A percentile compares a stretch with the other conserved stretches of the same genome.
Conservation (phyloP, 1,140 invertebrate genomes). For the Platyscapa corneri region DNA sequence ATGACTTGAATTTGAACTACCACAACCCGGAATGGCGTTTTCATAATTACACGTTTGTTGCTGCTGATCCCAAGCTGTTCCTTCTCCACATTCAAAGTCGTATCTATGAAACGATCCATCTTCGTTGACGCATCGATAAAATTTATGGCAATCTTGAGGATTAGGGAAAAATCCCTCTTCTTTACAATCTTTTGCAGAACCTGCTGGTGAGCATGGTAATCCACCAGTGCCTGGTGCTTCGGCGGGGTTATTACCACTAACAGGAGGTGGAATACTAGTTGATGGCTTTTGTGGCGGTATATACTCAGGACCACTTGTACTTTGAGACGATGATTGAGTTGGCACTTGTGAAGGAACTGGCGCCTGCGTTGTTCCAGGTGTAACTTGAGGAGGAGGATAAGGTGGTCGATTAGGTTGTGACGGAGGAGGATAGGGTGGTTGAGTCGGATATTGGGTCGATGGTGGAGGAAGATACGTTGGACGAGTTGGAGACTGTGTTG, state of each 20-base stretch:
- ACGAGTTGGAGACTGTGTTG: background rate
- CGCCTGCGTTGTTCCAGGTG: background rate
- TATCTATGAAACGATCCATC: conserved; percentile 67
- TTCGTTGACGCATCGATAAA: conserved; percentile 75
- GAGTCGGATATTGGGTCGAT: conserved; percentile 2
- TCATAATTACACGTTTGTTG: conserved; percentile 68
- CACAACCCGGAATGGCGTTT: conserved; percentile 65
- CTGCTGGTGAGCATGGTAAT: conserved; percentile 67
- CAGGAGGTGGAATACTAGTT: background rate
- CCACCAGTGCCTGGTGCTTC: conserved; percentile 43
- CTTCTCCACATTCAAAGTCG: conserved; percentile 65
- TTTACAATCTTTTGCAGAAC: conserved; percentile 79
- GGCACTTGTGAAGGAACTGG: conserved; percentile 53
- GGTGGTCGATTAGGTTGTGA: background rate
- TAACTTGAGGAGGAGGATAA: conserved; percentile 53
- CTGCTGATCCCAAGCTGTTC: conserved; percentile 69
- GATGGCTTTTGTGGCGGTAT: conserved; percentile 33
- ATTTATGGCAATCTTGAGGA: conserved; percentile 76
- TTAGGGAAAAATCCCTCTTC: conserved; percentile 81
- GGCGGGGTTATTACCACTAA: conserved; percentile 23
- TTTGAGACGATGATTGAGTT: conserved; percentile 1
- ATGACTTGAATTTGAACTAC: background rate
- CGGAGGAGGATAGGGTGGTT: background rate
- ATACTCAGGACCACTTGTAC: conserved; percentile 45
- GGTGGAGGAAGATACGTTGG: background rate